Evolutionary conservation across 2,113 vertebrate species (phyloP), one percentile per base, ranked within the genome.

Genomic region (Grammomys dolichurus): DNA sequence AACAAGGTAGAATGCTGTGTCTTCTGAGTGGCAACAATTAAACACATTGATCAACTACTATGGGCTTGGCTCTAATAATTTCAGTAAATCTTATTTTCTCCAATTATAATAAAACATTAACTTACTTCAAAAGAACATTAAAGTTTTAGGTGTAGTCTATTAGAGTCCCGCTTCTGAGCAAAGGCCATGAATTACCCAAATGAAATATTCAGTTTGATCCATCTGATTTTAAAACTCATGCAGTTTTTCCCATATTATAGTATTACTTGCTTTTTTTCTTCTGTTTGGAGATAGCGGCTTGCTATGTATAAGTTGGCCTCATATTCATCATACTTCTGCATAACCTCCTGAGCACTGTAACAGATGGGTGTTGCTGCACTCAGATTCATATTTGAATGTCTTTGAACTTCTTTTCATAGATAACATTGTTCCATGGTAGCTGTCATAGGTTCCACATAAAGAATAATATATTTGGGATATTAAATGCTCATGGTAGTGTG

Each of bases 31-130:
- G 1, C 77, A 75, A 2, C 28, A 93, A 54, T 65, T 76, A 54
- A 72, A 67, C 46, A 1, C 54, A 31, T 75, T 56, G 31, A 70
- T 70, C 43, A 85, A n/a, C 43, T 87, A 11, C 36, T 63, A 10
- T 31, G 26, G 20, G 1, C 17, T 5, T 75, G n/a, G 9, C 3
- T 89, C 26, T 26, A 11, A 65, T 46, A 10, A 65, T 90, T 93
- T 85, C 67, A 87, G 56, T 36, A 78, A 90, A 85, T 22, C 87
- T 92, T 70, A 60, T 89, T 24, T 7, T 14, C 36, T 56, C 86
- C 76, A 65, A 22, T 90, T 89, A 58, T 82, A 73, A 90, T 86
- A 43, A 67, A 92, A 92, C 14, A 76, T 31, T 87, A 14, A 86
- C 46, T 51, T 69, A 77, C 20, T 67, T 12, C 13, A 78, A 67